A percentile compares a stretch with the other conserved stretches of the same genome.
Conservation (phyloP, 2,113 vertebrate genomes). For the Poeciliopsis occidentalis region DNA sequence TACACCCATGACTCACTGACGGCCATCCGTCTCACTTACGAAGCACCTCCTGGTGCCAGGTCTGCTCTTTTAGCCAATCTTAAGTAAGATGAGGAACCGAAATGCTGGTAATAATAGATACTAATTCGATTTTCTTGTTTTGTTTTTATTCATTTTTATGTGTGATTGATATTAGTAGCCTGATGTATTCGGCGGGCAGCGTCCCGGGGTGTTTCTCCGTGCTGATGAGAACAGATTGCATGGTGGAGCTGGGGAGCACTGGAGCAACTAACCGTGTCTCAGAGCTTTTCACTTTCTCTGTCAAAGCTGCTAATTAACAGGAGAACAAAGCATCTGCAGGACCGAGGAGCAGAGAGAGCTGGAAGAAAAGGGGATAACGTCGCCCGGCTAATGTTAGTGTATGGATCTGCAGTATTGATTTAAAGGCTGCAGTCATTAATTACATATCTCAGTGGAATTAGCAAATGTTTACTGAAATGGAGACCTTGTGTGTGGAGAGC, state of each 20-base stretch:
- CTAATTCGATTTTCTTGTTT: slow-evolving; percentile 11
- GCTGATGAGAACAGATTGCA: slow-evolving; percentile 59
- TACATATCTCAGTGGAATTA: slow-evolving; percentile 1
- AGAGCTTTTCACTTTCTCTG: slow-evolving; percentile 49
- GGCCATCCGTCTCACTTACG: slow-evolving; percentile 14
- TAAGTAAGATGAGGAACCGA: neutral
- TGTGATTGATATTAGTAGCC: neutral
- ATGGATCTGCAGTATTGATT: slow-evolving; percentile 23
- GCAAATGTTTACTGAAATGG: neutral
- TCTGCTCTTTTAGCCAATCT: neutral
- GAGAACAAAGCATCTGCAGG: slow-evolving; percentile 24
- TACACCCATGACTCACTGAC: neutral
- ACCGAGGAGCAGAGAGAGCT: neutral
- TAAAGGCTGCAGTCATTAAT: slow-evolving; percentile 7
- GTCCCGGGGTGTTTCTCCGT: slow-evolving; percentile 29
- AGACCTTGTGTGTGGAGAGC: no score
- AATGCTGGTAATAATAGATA: slow-evolving; percentile 5
- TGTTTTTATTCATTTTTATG: neutral
- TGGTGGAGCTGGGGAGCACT: slow-evolving; percentile 30
- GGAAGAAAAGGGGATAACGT: slow-evolving; percentile 4
- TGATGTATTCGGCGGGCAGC: slow-evolving; percentile 23
- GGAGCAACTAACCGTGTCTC: slow-evolving; percentile 51
- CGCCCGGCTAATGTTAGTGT: slow-evolving; percentile 8
- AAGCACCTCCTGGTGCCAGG: slow-evolving; percentile 5
- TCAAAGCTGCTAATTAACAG: slow-evolving; percentile 60